These are phyloP conservation scores for Bubo bubo DNA, from an alignment of 2,113 vertebrate genomes.

Conservation along the genomic window DNA sequence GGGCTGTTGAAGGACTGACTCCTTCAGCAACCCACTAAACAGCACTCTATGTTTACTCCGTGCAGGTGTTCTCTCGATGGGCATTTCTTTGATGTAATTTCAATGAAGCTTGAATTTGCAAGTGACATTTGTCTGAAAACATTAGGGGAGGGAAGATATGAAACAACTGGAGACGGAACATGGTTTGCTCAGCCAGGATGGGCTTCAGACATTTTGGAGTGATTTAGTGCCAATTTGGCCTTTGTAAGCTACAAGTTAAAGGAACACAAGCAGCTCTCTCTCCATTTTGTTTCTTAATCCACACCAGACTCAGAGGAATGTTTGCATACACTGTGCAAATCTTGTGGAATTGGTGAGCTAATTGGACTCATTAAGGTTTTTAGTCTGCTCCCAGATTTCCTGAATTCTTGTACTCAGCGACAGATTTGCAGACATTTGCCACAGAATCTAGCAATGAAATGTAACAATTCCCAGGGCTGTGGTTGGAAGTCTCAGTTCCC, in stretches of 20 bases:
- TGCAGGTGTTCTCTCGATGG: not conserved
- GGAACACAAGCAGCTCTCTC: not conserved
- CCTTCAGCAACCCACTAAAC: not conserved
- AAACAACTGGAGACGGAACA: not conserved
- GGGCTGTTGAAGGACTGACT: not conserved
- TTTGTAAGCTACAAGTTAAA: not conserved
- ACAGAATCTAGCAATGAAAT: not conserved
- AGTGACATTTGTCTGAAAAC: not conserved
- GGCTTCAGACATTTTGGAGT: not conserved
- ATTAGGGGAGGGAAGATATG: not conserved
- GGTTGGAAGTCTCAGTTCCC: not conserved
- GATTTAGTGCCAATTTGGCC: not conserved
- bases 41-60: accelerated
- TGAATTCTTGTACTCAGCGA: not conserved
- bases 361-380: not conserved
- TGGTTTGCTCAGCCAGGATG: not conserved
- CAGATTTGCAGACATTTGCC: not conserved
- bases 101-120: accelerated
- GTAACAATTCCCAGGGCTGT: not conserved
- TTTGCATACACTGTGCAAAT: not conserved
- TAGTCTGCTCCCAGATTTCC: not conserved
- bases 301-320: not conserved
- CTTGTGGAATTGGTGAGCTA: not conserved
- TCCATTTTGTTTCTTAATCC: not conserved
- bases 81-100: not conserved